Evolutionary conservation across 2,113 vertebrate species (phyloP).

Genomic region (Oreocharis arfaki): DNA sequence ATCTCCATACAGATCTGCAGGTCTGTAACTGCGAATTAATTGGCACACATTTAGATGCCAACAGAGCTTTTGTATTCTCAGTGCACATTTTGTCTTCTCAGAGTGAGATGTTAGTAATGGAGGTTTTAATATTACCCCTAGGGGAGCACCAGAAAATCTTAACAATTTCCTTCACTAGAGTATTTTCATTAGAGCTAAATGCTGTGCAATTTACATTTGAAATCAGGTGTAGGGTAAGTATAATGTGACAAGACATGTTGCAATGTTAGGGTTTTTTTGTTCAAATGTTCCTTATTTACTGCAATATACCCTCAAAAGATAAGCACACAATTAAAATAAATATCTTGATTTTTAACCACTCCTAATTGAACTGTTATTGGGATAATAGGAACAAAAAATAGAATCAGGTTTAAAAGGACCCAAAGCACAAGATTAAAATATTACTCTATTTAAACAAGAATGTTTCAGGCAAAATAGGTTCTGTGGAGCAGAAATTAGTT

Average conservation of each 20-base stretch:
- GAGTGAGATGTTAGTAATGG: slow-evolving; percentile 78
- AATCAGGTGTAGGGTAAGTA: slow-evolving; percentile 80
- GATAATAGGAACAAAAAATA: slow-evolving; percentile 42
- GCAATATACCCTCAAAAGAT: slow-evolving; percentile 63
- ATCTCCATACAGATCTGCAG: slow-evolving; percentile 68
- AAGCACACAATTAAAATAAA: slow-evolving; percentile 64
- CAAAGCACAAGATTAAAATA: slow-evolving; percentile 59
- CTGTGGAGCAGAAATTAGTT: slow-evolving; percentile 29
- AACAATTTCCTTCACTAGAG: slow-evolving; percentile 84
- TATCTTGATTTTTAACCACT: slow-evolving; percentile 63
- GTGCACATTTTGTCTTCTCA: slow-evolving; percentile 79
- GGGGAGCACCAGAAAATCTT: slow-evolving; percentile 83
- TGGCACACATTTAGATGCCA: slow-evolving; percentile 81
- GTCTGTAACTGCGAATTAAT: slow-evolving; percentile 77
- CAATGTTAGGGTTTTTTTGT: slow-evolving; percentile 51
- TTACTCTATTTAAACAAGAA: slow-evolving; percentile 43
- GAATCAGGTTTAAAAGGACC: slow-evolving; percentile 25
- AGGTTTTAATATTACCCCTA: slow-evolving; percentile 83
- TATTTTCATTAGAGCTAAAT: slow-evolving; percentile 87
- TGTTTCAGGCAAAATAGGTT: slow-evolving; percentile 17
- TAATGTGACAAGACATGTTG: slow-evolving; percentile 78
- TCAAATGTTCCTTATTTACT: slow-evolving; percentile 70
- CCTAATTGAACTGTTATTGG: slow-evolving; percentile 49
- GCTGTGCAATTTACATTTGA: slow-evolving; percentile 83
- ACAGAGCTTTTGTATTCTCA: slow-evolving; percentile 80